Evolutionary conservation across 2,113 vertebrate genomes (phyloP).

Genomic region (Megaceryle maxima): DNA sequence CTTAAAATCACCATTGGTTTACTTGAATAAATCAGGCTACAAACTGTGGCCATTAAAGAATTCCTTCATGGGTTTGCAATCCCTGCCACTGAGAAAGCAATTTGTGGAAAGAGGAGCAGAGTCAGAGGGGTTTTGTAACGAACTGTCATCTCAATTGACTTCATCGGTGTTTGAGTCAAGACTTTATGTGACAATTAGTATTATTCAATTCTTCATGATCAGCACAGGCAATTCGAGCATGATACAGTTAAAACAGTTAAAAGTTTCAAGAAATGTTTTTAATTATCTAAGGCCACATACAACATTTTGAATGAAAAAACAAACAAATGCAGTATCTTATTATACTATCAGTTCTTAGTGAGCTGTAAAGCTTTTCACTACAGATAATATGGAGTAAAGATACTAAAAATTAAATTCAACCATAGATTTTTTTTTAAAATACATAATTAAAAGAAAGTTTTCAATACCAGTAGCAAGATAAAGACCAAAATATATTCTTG

Average conservation of each 20-base stretch:
- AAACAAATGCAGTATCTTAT: background rate
- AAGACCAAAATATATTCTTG: background rate
- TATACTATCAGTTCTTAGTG: background rate
- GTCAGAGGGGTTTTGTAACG: conserved; percentile 6
- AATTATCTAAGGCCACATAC: background rate
- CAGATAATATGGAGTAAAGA: background rate
- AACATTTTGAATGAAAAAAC: background rate
- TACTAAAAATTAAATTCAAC: background rate
- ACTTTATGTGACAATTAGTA: background rate
- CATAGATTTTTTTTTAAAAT: background rate
- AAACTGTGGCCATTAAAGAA: background rate
- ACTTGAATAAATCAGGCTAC: background rate
- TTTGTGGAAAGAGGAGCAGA: background rate
- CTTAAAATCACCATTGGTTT: background rate
- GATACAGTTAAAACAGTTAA: background rate
- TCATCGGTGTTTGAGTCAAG: conserved; percentile 9
- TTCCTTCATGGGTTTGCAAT: background rate
- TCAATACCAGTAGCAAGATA: background rate
- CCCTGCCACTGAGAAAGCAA: background rate
- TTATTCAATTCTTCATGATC: conserved; percentile 2
- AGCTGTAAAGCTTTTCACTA: background rate
- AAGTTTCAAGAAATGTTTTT: too few species aligned
- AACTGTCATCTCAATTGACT: conserved; percentile 5
- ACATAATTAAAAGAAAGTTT: background rate
- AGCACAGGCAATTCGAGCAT: background rate